These are phyloP conservation scores for Actenoides lindsayi DNA, from an alignment of 2,113 vertebrate genomes.

Conservation along the genomic window DNA sequence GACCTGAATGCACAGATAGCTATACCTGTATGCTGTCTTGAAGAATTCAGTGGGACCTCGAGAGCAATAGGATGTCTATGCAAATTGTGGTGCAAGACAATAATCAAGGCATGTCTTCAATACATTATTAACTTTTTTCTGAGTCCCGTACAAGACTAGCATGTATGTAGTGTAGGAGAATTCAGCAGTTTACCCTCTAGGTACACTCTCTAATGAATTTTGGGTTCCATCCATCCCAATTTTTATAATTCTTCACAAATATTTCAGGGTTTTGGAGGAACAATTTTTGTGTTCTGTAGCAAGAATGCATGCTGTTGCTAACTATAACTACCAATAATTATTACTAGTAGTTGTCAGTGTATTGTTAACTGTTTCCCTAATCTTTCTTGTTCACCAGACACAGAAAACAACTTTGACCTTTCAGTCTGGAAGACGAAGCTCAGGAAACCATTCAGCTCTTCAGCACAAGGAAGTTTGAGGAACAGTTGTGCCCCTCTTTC, in stretches of 20 bases:
- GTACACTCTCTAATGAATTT: background rate
- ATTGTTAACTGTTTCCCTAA: background rate
- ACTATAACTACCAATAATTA: background rate
- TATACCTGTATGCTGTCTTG: background rate
- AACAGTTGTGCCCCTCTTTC: background rate
- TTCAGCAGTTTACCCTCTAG: background rate
- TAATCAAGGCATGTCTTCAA: background rate
- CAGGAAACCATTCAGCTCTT: background rate
- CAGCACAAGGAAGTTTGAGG: background rate
- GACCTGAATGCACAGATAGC: background rate
- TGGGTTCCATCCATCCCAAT: background rate
- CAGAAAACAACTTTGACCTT: background rate
- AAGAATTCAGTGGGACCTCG: background rate
- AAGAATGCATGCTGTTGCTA: background rate
- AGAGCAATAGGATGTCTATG: background rate
- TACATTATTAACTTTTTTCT: background rate
- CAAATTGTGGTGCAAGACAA: background rate
- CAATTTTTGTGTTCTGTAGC: background rate
- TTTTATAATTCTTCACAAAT: background rate
- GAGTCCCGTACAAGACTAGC: background rate
- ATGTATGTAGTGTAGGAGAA: background rate
- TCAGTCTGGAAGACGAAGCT: background rate
- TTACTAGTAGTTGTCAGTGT: rapidly evolving
- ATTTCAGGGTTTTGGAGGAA: background rate
- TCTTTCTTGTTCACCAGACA: background rate